Evolutionary conservation across 2,113 vertebrate genomes (phyloP).

Genomic region (Xenopus tropicalis): UCB_Xtro_10.0 CM004444.2:109521501-109522000

Average conservation of each 20-base stretch:
- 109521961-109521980: constrained; percentile 76
- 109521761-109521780: neutral
- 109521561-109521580: neutral
- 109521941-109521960: constrained; percentile 76
- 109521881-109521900: constrained; percentile 38
- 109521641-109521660: neutral
- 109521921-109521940: constrained; percentile 58
- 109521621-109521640: neutral
- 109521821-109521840: constrained; percentile 34
- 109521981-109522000: constrained; percentile 82
- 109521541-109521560: neutral
- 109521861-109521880: constrained; percentile 47
- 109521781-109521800: neutral
- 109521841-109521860: constrained; percentile 44
- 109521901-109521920: constrained; percentile 32
- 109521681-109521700: constrained; percentile 1
- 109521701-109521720: neutral
- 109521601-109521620: neutral
- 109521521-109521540: neutral
- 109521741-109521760: neutral
- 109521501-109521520: neutral
- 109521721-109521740: neutral
- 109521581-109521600: neutral
- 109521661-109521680: constrained; percentile 25
- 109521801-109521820: constrained; percentile 38